Evolutionary conservation across 1,140 invertebrate species (phyloP).

Genomic region (Bombus fervidus): DNA sequence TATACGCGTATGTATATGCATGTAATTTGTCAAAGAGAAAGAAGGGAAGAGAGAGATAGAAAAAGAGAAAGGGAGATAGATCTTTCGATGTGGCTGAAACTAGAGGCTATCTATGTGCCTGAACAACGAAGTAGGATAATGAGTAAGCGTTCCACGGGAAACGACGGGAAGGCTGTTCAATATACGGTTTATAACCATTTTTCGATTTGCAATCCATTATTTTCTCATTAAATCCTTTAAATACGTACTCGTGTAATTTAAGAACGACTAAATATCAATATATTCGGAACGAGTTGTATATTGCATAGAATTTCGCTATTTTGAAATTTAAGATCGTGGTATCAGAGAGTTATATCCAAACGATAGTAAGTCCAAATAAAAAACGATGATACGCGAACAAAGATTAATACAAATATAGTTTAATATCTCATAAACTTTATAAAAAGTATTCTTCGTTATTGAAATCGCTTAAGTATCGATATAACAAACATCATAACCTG

Average conservation of each 20-base stretch:
- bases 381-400: not conserved
- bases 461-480: not conserved
- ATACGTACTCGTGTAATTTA: too few species aligned
- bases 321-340: too few species aligned
- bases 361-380: not conserved
- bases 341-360: too few species aligned
- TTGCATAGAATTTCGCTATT: too few species aligned
- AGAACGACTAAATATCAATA: not conserved
- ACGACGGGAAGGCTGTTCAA: conserved; percentile 57
- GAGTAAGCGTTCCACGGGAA: conserved; percentile 64
- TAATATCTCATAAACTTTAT: not conserved
- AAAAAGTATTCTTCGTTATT: not conserved
- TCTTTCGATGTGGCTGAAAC: conserved; percentile 61
- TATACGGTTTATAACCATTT: not conserved
- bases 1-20: not conserved
- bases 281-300: not conserved
- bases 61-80: conserved; percentile 34
- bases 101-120: conserved; percentile 69
- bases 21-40: not conserved
- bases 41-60: not conserved
- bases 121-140: conserved; percentile 58
- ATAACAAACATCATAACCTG: not conserved
- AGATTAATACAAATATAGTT: not conserved
- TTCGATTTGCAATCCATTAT: too few species aligned
- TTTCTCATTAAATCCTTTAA: not conserved